These are phyloP conservation scores for Diadegma fenestrale DNA, from an alignment of 2,888 invertebrate genomes.

Conservation along the genomic window DNA sequence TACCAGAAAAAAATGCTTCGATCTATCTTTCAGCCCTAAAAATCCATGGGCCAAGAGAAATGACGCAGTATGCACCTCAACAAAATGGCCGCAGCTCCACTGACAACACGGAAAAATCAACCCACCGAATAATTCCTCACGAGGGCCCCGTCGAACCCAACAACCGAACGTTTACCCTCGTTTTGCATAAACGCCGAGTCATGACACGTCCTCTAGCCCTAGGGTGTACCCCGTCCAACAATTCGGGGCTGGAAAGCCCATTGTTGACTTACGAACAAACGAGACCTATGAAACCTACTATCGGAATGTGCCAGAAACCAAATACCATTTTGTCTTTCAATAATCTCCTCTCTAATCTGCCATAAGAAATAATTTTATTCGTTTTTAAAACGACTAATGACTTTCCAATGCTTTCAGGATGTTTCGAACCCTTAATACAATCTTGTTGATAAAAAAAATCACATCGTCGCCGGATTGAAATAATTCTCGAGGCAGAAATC, in stretches of 20 bases:
- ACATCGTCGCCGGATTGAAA: too few species aligned
- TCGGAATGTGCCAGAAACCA: constrained; percentile 6
- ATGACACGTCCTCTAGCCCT: constrained; percentile 68
- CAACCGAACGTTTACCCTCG: constrained; percentile 82
- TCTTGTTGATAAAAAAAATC: too few species aligned
- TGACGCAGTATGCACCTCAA: constrained; percentile 30
- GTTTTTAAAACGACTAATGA: neutral
- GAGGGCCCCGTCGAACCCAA: constrained; percentile 73
- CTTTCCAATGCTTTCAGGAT: neutral
- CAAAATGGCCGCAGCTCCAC: constrained; percentile 22
- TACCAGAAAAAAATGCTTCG: constrained; percentile 46
- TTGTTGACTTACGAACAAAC: constrained; percentile 35
- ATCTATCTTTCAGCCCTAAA: constrained; percentile 62
- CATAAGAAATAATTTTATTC: neutral
- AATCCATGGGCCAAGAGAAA: constrained; percentile 73
- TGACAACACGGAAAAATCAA: constrained; percentile 43
- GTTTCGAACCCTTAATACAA: neutral
- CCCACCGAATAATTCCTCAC: constrained; percentile 51
- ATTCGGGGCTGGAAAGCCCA: constrained; percentile 35
- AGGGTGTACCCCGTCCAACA: neutral
- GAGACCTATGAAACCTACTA: constrained; percentile 27
- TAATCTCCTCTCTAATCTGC: constrained; percentile 3
- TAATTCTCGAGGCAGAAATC: too few species aligned
- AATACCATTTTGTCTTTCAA: neutral
- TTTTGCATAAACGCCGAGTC: constrained; percentile 82